phyloP scores from a whole-genome alignment of 2,113 vertebrate genomes.

The Sphyrna mokarran region DNA sequence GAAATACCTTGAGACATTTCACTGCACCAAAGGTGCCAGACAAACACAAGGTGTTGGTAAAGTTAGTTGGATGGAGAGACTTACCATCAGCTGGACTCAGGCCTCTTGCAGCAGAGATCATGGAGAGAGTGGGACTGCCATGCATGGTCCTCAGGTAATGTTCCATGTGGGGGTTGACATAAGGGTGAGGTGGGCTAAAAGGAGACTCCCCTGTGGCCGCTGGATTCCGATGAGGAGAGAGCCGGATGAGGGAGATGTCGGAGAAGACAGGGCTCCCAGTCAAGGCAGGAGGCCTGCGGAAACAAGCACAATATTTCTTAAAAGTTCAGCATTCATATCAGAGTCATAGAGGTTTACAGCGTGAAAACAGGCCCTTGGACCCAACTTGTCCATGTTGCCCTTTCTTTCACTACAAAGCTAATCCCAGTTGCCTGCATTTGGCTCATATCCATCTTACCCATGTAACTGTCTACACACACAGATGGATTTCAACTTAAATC shows the following conservation, averaged over 20 bases:
- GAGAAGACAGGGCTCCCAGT: conserved; percentile 88
- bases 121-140: conserved; percentile 84
- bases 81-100: conserved; percentile 91
- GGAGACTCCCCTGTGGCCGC: conserved; percentile 68
- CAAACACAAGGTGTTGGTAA: neutral
- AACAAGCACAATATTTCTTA: conserved; percentile 41
- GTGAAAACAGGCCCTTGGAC: too few relatives aligned
- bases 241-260: conserved; percentile 86
- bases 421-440: too few relatives aligned
- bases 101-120: conserved; percentile 88
- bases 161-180: conserved; percentile 89
- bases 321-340: too few relatives aligned
- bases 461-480: neutral
- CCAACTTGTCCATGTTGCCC: too few relatives aligned
- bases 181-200: conserved; percentile 78
- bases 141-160: conserved; percentile 92
- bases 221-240: conserved; percentile 71
- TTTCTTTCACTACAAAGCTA: too few relatives aligned
- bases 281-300: conserved; percentile 74
- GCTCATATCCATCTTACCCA: too few relatives aligned
- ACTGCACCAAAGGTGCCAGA: neutral
- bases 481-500: neutral
- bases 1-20: neutral
- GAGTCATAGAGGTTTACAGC: too few relatives aligned
- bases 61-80: conserved; percentile 41